Base-by-base conservation (phyloP, 2,113 vertebrate species). In the Proteles cristata region DNA sequence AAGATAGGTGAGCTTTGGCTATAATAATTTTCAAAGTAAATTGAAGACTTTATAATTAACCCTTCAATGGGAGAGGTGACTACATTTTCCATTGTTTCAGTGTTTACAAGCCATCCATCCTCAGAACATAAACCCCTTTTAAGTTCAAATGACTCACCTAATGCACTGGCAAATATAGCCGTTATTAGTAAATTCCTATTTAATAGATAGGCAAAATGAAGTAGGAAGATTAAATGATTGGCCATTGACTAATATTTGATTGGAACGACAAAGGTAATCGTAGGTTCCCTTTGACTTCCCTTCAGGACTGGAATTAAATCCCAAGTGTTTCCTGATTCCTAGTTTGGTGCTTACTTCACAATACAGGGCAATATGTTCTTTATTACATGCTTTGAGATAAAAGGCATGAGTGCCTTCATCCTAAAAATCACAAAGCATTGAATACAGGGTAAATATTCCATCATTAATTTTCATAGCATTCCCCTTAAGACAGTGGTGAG, bases 181-280 rank as follows among this genome's bases (percentile, higher is more conserved):
- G 58, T 87, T 96, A 91, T 91, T 68, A 17, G 68, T 94, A 95
- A 96, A 95, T 82, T 96, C 95, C 97, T 97, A 97, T 97, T 97
- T 96, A 97, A 96, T 94, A 98, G 96, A 97, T 95, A 94, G 94
- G 68, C 87, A 98, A 98, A 97, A 96, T 45, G 50, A 98, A 95
- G 93, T 85, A 97, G 69, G 25, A 73, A 93, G 94, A 98, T 65
- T 95, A 97, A 96, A 97, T 89, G 92, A 98, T 89, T 85, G 97
- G 92, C 45, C 84, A n/a, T 65, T 91, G 87, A 95, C 96, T 97
- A 96, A 91, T 92, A 97, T 80, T 96, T 96, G 95, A 97, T 96
- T 96, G 89, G 91, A 97, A 93, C 96, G 90, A 86, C 85, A 97
- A 97, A 96, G 80, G 93, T 95, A 94, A 93, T 97, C 93, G 86